Conservation (phyloP, 2,888 invertebrate species). For the Mantis religiosa region DNA sequence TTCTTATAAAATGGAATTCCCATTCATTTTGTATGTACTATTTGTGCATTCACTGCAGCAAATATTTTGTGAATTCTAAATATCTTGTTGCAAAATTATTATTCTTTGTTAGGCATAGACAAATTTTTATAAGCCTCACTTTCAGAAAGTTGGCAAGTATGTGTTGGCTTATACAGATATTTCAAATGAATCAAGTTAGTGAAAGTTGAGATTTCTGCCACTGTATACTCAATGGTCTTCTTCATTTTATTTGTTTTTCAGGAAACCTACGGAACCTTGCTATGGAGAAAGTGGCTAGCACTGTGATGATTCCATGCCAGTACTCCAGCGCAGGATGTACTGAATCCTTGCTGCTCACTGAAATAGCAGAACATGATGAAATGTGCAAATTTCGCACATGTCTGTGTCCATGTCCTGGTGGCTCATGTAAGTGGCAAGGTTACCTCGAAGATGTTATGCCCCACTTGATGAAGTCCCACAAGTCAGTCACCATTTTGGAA, state of each 20-base stretch:
- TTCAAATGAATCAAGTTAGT: too few species aligned
- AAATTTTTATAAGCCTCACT: too few species aligned
- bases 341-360: conserved; percentile 88
- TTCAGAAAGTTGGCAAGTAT: too few species aligned
- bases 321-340: conserved; percentile 94
- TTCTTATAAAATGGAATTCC: too few species aligned
- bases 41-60: too few species aligned
- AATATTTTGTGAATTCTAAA: too few species aligned
- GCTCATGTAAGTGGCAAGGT: conserved; percentile 99
- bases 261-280: conserved; percentile 96
- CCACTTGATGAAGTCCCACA: conserved; percentile 94
- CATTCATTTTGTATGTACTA: too few species aligned
- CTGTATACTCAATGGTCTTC: too few species aligned
- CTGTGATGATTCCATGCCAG: conserved; percentile 98
- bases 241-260: conserved; percentile 41
- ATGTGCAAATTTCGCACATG: conserved; percentile 97
- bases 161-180: too few species aligned
- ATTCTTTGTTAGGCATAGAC: too few species aligned
- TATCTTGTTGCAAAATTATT: too few species aligned
- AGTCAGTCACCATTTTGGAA: conserved; percentile 96
- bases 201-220: too few species aligned
- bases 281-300: conserved; percentile 98
- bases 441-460: conserved; percentile 97
- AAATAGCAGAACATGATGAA: conserved; percentile 98
- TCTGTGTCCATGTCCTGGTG: conserved; percentile 98